Percentiles rank a stretch among this genome's conserved stretches.
Evolutionary conservation across 2,797 vertebrate genomes (phyloP).

Genomic region (Tapera naevia): DNA sequence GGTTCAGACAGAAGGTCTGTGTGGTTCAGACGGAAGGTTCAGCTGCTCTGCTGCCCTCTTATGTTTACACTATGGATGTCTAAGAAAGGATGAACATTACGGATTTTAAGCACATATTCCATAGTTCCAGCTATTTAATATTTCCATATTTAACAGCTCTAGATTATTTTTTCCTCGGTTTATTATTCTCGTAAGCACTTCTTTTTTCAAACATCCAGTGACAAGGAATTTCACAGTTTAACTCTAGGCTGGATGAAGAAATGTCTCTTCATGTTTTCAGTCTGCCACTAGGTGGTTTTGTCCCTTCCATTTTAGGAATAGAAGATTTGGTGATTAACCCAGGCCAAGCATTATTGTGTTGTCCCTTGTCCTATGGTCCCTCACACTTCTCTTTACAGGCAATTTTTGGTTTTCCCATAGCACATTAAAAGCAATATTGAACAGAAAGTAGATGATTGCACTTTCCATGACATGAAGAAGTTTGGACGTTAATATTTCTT

Average conservation of each 20-base stretch:
- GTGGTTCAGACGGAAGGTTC: background rate
- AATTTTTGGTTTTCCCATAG: background rate
- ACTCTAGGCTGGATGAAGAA: background rate
- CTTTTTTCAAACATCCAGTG: background rate
- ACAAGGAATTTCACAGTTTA: background rate
- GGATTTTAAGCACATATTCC: background rate
- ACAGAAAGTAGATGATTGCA: background rate
- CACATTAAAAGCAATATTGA: background rate
- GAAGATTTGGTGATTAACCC: background rate
- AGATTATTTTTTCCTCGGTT: background rate
- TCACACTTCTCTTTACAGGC: background rate
- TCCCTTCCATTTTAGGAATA: background rate
- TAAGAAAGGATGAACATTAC: background rate
- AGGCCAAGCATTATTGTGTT: background rate
- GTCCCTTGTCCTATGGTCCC: background rate
- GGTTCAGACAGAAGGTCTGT: rapidly evolving
- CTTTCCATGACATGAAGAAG: background rate
- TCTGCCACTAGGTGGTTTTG: background rate
- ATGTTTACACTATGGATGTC: background rate
- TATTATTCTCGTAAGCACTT: background rate
- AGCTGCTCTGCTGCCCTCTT: background rate
- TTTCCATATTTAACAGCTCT: background rate
- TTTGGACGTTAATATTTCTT: background rate
- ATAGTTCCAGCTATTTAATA: background rate
- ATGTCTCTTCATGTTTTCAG: background rate